Percentiles rank a stretch among this genome's conserved stretches.
Evolutionary conservation across 2,113 vertebrate species (phyloP).

Genomic region (Eonycteris spelaea): DNA sequence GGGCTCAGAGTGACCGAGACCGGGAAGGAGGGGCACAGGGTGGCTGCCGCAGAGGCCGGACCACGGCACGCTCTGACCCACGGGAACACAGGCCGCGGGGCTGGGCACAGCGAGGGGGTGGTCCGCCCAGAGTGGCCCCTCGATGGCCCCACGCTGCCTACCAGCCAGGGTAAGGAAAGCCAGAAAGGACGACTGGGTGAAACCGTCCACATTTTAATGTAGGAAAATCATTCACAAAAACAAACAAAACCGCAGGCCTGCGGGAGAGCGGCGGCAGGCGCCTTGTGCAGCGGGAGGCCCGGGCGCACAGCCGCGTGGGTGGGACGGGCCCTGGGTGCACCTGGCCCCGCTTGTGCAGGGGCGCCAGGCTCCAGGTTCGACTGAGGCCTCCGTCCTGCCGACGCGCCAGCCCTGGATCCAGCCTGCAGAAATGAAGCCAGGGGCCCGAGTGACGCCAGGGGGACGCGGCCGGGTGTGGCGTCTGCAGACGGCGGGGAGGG

Average conservation of each 20-base stretch:
- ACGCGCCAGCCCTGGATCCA: background rate
- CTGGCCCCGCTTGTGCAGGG: background rate
- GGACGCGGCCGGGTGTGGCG: no score
- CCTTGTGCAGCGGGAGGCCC: background rate
- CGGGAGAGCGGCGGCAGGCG: no score
- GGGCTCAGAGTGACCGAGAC: background rate
- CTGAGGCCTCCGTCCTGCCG: background rate
- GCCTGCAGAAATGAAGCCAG: background rate
- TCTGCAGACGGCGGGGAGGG: background rate
- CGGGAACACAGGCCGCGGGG: no score
- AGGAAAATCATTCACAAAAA: background rate
- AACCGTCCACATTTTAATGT: background rate
- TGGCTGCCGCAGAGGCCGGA: background rate
- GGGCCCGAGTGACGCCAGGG: background rate
- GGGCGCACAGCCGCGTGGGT: background rate
- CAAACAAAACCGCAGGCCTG: background rate
- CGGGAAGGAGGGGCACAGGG: background rate
- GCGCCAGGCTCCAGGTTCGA: background rate
- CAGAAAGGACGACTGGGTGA: background rate
- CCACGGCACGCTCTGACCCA: background rate
- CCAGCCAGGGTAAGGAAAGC: background rate
- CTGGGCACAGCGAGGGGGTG: no score
- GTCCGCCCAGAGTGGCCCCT: background rate
- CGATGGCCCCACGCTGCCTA: background rate
- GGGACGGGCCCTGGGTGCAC: background rate